Percentiles rank a stretch among this genome's conserved stretches.
Conservation (phyloP, 1,140 invertebrate genomes). For the Harpegnathos saltator region DNA sequence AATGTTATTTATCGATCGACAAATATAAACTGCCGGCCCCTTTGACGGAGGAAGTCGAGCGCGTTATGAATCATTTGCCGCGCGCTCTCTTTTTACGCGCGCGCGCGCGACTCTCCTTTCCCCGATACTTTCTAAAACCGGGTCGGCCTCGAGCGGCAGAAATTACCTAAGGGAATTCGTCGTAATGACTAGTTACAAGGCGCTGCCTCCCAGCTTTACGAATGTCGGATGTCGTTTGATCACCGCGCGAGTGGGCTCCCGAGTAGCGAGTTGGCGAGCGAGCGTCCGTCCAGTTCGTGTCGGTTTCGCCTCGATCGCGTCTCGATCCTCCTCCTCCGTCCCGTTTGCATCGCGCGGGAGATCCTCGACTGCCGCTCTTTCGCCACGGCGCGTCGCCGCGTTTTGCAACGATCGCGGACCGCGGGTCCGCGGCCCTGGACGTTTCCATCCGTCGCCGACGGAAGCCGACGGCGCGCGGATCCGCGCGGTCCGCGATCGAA, state of each 20-base stretch:
- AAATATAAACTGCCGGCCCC: slow-evolving; percentile 42
- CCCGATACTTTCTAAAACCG: slow-evolving; percentile 50
- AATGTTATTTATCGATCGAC: slow-evolving; percentile 66
- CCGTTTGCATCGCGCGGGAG: not conserved
- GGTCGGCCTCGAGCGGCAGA: slow-evolving; percentile 47
- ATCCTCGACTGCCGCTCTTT: not conserved
- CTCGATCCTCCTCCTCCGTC: not conserved
- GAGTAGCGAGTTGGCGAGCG: not conserved
- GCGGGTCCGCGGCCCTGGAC: no score
- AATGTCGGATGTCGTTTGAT: slow-evolving; percentile 55
- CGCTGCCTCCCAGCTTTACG: slow-evolving; percentile 36
- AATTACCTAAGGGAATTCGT: slow-evolving; percentile 58
- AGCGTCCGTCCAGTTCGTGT: not conserved
- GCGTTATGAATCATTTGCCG: slow-evolving; percentile 55
- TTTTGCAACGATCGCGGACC: not conserved
- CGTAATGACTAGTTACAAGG: slow-evolving; percentile 55
- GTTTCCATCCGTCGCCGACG: no score
- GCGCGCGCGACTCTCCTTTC: slow-evolving; percentile 53
- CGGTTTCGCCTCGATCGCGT: slow-evolving; percentile 21
- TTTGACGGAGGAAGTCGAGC: slow-evolving; percentile 45
- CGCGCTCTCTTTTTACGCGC: slow-evolving; percentile 53
- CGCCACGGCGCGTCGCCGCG: not conserved
- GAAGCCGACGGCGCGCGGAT: no score
- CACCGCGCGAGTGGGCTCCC: slow-evolving; percentile 23
- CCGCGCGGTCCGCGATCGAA: no score